phyloP scores from a whole-genome alignment of 2,888 invertebrate species.

The Zaprionus obscuricornis region DNA sequence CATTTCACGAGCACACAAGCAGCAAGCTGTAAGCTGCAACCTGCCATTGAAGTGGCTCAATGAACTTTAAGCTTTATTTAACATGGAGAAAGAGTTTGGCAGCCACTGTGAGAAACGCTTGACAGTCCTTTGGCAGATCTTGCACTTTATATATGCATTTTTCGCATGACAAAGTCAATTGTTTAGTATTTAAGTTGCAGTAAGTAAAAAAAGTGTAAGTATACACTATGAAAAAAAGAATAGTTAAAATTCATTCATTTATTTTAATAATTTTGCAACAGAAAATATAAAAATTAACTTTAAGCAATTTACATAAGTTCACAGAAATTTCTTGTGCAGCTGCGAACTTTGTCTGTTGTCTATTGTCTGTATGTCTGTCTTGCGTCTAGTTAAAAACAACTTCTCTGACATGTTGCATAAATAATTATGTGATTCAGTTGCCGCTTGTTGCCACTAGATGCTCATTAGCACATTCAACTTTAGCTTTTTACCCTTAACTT shows the following conservation, averaged over 20 bases:
- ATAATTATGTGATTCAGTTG: slow-evolving; percentile 30
- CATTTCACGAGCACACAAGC: slow-evolving; percentile 17
- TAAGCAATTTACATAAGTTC: neutral
- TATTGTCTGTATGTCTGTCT: no score
- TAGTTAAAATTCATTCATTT: no score
- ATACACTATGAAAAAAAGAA: no score
- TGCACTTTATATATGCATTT: neutral
- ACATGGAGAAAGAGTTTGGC: neutral
- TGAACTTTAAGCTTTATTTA: slow-evolving; percentile 8
- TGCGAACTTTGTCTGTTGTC: no score
- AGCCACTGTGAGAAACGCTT: no score
- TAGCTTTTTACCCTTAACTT: no score
- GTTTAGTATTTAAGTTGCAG: slow-evolving; percentile 6
- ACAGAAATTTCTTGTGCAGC: no score
- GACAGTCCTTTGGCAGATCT: no score
- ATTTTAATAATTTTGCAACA: no score
- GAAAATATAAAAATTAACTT: no score
- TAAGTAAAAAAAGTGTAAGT: neutral
- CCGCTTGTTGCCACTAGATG: neutral
- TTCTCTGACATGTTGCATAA: slow-evolving; percentile 8
- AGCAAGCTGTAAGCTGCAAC: slow-evolving; percentile 12
- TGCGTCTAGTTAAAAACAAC: neutral
- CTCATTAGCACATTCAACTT: slow-evolving; percentile 26
- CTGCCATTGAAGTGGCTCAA: slow-evolving; percentile 4
- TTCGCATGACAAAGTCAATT: slow-evolving; percentile 6